Conservation (phyloP, 2,113 vertebrate species). For the Pedionomus torquatus region DNA sequence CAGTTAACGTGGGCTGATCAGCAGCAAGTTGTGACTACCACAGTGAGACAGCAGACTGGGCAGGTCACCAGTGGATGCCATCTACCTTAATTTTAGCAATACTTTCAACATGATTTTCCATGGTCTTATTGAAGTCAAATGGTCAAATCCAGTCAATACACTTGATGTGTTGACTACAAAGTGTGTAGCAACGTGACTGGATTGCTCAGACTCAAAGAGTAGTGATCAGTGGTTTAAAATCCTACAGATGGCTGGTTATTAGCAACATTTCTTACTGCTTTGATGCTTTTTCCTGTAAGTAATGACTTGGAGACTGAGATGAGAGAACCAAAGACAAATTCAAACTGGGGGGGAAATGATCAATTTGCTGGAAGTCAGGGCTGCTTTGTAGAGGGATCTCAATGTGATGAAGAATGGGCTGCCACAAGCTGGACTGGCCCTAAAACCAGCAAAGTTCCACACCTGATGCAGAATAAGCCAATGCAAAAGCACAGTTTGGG, state of each 20-base stretch:
- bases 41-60: not conserved
- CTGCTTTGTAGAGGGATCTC: not conserved
- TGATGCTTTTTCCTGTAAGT: not conserved
- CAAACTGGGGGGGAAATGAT: not conserved
- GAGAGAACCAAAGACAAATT: not conserved
- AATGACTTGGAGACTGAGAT: not conserved
- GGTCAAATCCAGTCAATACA: not conserved
- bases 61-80: not conserved
- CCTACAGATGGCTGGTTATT: not conserved
- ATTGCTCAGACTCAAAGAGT: not conserved
- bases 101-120: not conserved
- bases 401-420: not conserved
- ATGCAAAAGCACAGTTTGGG: not conserved
- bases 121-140: not conserved
- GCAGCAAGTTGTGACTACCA: not conserved
- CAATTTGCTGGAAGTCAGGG: not conserved
- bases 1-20: not conserved
- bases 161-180: not conserved
- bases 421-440: not conserved
- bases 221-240: not conserved
- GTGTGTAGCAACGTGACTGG: not conserved
- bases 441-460: fast-evolving
- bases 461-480: not conserved
- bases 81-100: not conserved
- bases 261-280: not conserved